Percentiles rank a stretch among this genome's conserved stretches.
Conservation (phyloP, 2,888 invertebrate species). For the Quadroppia sp. region DNA sequence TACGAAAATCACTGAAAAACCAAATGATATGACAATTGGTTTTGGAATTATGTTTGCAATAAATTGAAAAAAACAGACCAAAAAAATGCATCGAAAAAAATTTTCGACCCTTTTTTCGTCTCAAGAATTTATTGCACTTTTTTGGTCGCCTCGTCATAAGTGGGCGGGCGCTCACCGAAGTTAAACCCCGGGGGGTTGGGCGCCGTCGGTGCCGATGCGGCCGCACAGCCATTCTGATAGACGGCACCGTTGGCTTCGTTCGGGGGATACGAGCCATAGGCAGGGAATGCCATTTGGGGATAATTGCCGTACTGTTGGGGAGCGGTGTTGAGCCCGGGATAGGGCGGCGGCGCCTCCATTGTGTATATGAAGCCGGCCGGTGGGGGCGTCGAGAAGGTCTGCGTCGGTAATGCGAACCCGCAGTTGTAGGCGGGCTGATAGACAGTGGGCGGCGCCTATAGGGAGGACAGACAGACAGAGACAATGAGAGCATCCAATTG, state of each 20-base stretch:
- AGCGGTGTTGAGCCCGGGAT: conserved; percentile 73
- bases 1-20: no score
- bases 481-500: not conserved
- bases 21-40: no score
- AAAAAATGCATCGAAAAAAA: no score
- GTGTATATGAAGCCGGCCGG: conserved; percentile 64
- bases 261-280: not conserved
- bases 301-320: conserved; percentile 43
- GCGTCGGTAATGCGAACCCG: conserved; percentile 54
- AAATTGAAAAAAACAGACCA: no score
- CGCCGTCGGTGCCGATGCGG: not conserved
- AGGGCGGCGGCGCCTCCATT: conserved; percentile 86
- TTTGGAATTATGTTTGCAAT: no score
- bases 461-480: not conserved
- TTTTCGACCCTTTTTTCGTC: no score
- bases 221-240: not conserved
- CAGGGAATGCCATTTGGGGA: conserved; percentile 17
- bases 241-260: not conserved
- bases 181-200: conserved; percentile 17
- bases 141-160: conserved; percentile 41
- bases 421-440: conserved; percentile 44
- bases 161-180: conserved; percentile 26
- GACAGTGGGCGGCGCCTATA: conserved; percentile 42
- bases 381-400: conserved; percentile 60
- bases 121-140: conserved; percentile 38